Conservation (phyloP, 2,888 invertebrate species). For the Andrena camellia region DNA sequence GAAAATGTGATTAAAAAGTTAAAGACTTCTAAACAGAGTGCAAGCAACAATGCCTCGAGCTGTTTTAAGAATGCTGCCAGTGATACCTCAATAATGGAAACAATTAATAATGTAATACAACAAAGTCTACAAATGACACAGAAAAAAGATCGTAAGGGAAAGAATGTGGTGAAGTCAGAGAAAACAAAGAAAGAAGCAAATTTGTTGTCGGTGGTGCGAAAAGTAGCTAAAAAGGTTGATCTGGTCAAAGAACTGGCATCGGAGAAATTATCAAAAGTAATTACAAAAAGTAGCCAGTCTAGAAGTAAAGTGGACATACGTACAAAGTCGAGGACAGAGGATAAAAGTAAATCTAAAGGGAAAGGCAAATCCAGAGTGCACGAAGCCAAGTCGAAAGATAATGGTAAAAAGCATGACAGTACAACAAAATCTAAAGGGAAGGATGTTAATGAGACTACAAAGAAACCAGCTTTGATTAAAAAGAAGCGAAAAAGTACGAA, state of each 20-base stretch:
- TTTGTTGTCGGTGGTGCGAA: slow-evolving; percentile 77
- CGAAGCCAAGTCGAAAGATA: slow-evolving; percentile 56
- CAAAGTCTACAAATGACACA: slow-evolving; percentile 81
- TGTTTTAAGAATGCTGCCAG: slow-evolving; percentile 68
- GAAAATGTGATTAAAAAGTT: slow-evolving; percentile 78
- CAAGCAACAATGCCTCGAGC: slow-evolving; percentile 74
- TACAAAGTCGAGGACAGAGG: slow-evolving; percentile 60
- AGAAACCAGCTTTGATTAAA: slow-evolving; percentile 73
- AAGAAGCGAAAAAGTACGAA: slow-evolving; percentile 85
- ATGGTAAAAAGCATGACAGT: slow-evolving; percentile 56
- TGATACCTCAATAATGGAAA: slow-evolving; percentile 82
- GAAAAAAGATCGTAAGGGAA: slow-evolving; percentile 79
- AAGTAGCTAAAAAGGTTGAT: slow-evolving; percentile 84
- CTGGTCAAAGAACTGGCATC: slow-evolving; percentile 79
- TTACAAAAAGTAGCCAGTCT: slow-evolving; percentile 60
- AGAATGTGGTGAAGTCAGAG: slow-evolving; percentile 72
- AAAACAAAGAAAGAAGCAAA: slow-evolving; percentile 73
- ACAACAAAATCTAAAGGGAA: slow-evolving; percentile 59
- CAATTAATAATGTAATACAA: slow-evolving; percentile 82
- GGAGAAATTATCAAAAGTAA: slow-evolving; percentile 72
- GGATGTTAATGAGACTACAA: slow-evolving; percentile 47
- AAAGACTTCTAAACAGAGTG: slow-evolving; percentile 79
- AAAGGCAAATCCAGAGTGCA: slow-evolving; percentile 56
- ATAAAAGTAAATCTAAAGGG: slow-evolving; percentile 66
- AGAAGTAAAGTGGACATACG: slow-evolving; percentile 67